Base-by-base conservation (phyloP, 2,888 invertebrate genomes). In the Anorthoa munda region DNA sequence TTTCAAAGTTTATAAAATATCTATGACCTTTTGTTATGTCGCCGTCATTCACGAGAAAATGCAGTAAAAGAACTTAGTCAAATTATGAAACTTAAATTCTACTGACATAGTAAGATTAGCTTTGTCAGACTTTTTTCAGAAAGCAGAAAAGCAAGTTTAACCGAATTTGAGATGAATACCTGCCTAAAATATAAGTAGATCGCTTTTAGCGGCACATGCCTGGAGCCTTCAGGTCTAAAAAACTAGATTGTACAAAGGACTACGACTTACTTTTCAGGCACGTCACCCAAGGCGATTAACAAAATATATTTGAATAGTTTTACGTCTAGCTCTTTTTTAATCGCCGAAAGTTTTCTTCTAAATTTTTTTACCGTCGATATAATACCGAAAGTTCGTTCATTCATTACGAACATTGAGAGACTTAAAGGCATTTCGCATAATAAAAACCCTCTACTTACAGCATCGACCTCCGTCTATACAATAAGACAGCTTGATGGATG, bases 401-500 rank as follows among this genome's bases (percentile, higher is more conserved):
- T 88, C 88, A 88, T 90, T 90, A 88, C 86, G 84, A 85, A 83
- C 84, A 85, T 83, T 84, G 87, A 91, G 87, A 90, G 88, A 92
- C 90, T 90, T 90, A 90, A 92, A 89, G 88, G 89, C 87, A 90
- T 90, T 89, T 91, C 89, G 88, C 88, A 90, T 91, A 91, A 90
- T 91, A 92, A 91, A 91, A 90, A 90, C 86, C 87, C 85, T 89
- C 81, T 87, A 88, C 88, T 90, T 90, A 91, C 90, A 90, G 87
- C 79, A 86, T 89, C 82, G 88, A 90, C 90, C 90, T 60, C 89
- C 91, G 90, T 92, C 94, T 93, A 93, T 94, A 92, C 91, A 91
- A 91, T 89, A 92, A 92, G 93, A 93, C 94, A 92, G 92, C 87
- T 94, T 94, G 94, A 94, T 94, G 90, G 94, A 94, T 94, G 94